Percentiles rank a stretch among this genome's conserved stretches.
Evolutionary conservation across 2,888 invertebrate species (phyloP).

Genomic region (Seladonia tumulorum): DNA sequence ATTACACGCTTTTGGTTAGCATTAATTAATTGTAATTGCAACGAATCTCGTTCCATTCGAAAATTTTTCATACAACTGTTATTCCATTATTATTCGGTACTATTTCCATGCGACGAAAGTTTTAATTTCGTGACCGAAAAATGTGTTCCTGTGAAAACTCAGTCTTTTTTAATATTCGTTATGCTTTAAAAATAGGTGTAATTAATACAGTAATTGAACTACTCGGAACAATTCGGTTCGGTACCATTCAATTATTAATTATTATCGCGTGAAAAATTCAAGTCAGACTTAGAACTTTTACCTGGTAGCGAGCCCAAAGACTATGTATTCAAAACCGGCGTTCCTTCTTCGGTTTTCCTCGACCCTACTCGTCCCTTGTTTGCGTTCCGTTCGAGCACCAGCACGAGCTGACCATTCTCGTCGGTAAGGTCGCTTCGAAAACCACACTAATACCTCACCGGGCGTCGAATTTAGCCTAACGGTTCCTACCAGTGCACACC

Average conservation of each 20-base stretch:
- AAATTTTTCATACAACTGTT: background rate
- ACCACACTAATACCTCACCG: background rate
- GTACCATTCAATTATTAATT: too few relatives aligned
- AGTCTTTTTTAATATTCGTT: too few relatives aligned
- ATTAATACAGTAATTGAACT: too few relatives aligned
- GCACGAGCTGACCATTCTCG: constrained; percentile 37
- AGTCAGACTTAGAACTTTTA: background rate
- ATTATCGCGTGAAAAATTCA: background rate
- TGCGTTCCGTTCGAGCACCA: constrained; percentile 28
- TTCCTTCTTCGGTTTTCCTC: background rate
- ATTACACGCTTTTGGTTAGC: background rate
- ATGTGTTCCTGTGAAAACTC: too few relatives aligned
- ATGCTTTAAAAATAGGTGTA: too few relatives aligned
- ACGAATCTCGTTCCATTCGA: background rate
- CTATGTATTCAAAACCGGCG: background rate
- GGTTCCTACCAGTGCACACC: background rate
- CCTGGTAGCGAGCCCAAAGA: constrained; percentile 10
- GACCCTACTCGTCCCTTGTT: constrained; percentile 11
- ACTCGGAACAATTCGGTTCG: too few relatives aligned
- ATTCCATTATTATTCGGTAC: background rate
- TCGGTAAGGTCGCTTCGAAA: background rate
- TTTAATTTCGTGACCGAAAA: too few relatives aligned
- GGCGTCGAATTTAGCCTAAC: background rate
- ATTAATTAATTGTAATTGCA: background rate
- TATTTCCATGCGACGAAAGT: too few relatives aligned